phyloP scores from a whole-genome alignment of 2,888 invertebrate genomes.

The Cantharis lateralis region DNA sequence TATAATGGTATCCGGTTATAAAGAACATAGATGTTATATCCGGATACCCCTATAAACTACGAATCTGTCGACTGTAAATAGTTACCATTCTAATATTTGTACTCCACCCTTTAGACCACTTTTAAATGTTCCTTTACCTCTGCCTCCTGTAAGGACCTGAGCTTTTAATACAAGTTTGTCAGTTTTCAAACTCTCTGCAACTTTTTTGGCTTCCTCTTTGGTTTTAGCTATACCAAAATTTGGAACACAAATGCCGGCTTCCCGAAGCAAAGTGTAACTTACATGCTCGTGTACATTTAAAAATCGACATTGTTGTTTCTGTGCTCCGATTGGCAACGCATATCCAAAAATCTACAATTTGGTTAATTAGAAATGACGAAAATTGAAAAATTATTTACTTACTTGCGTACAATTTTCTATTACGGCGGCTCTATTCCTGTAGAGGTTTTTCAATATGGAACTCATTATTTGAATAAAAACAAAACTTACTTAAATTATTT shows the following conservation, averaged over 20 bases:
- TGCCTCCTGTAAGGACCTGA: constrained; percentile 89
- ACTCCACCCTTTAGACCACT: constrained; percentile 95
- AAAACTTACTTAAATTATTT: neutral
- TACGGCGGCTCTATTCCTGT: neutral
- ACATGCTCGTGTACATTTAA: constrained; percentile 95
- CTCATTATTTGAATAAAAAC: neutral
- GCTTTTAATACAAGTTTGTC: constrained; percentile 85
- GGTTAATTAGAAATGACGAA: neutral
- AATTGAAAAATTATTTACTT: neutral
- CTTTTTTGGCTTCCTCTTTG: constrained; percentile 78
- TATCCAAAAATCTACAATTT: neutral
- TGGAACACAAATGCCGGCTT: constrained; percentile 87
- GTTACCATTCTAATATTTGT: constrained; percentile 85
- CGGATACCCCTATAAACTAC: too few species aligned
- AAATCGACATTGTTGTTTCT: constrained; percentile 72
- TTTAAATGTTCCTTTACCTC: constrained; percentile 92
- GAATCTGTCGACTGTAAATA: constrained; percentile 32
- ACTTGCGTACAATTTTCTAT: neutral
- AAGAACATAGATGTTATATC: too few species aligned
- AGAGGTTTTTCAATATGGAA: neutral
- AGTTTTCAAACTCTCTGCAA: constrained; percentile 74
- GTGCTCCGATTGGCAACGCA: constrained; percentile 33
- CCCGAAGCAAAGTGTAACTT: constrained; percentile 84
- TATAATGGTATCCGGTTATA: too few species aligned
- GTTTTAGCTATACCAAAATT: constrained; percentile 88